A percentile compares a stretch with the other conserved stretches of the same genome.
These are phyloP conservation scores for Palythoa grandis DNA, from an alignment of 92 coral and sea anemone genomes.

Conservation along the genomic window DNA sequence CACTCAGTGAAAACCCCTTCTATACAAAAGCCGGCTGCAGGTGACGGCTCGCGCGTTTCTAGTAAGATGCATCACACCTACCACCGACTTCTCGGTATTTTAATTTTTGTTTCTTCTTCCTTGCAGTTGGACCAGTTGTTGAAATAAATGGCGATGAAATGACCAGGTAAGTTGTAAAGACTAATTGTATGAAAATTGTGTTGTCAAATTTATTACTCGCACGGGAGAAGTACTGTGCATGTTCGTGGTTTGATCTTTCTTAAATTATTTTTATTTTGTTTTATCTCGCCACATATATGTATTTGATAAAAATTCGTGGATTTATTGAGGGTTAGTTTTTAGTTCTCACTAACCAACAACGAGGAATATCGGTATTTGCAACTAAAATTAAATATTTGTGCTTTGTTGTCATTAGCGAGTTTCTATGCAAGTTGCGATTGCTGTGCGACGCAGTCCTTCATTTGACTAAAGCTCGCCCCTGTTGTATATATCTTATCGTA, in stretches of 20 bases:
- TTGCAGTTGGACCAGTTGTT: conserved; percentile 89
- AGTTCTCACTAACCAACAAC: neutral
- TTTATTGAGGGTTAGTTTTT: neutral
- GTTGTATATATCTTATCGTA: neutral
- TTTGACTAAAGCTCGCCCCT: neutral
- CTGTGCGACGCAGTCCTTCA: neutral
- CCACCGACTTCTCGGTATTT: too few species aligned
- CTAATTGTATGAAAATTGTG: neutral
- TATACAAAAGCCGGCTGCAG: neutral
- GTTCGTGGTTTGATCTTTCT: neutral
- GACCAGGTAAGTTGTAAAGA: conserved; percentile 72
- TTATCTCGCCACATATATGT: neutral
- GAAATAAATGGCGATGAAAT: conserved; percentile 99
- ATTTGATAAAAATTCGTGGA: neutral
- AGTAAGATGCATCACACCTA: neutral
- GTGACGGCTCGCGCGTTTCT: neutral
- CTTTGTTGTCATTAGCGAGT: neutral
- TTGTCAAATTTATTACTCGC: neutral
- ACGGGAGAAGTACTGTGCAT: neutral
- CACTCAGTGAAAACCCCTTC: conserved; percentile 45
- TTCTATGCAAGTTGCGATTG: neutral
- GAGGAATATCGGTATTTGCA: neutral
- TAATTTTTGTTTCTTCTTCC: neutral
- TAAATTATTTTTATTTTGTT: neutral
- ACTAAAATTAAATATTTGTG: neutral